A percentile compares a stretch with the other conserved stretches of the same genome.
Conservation (phyloP, 2,797 vertebrate genomes). For the Sciurus vulgaris region DNA sequence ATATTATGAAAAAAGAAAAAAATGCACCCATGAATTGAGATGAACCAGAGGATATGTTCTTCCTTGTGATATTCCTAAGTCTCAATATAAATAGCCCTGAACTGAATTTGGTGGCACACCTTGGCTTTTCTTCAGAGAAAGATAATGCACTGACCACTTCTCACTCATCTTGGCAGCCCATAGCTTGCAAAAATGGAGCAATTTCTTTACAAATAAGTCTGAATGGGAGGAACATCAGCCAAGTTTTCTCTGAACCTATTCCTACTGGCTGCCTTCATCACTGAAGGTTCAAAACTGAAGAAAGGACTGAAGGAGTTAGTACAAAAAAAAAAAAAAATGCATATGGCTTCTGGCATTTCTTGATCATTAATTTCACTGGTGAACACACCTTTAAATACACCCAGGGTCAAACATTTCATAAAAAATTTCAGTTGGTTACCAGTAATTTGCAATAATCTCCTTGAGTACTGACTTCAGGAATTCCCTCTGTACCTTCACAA, state of each 20-base stretch:
- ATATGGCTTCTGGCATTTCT: background rate
- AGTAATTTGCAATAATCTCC: background rate
- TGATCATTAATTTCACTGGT: background rate
- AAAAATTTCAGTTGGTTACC: background rate
- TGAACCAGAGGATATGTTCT: background rate
- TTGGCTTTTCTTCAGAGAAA: background rate
- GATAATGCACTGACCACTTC: background rate
- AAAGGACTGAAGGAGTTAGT: background rate
- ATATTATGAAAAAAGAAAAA: background rate
- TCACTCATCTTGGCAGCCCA: background rate
- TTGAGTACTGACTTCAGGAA: background rate
- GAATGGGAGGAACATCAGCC: background rate
- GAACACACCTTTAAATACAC: background rate
- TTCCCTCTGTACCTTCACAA: background rate
- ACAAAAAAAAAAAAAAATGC: background rate
- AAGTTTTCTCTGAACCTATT: background rate
- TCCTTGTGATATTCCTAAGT: background rate
- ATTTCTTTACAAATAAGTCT: background rate
- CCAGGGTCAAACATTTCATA: background rate
- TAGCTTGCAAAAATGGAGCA: background rate
- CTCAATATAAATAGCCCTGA: background rate
- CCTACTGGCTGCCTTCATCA: background rate
- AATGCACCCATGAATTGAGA: background rate
- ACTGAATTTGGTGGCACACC: background rate
- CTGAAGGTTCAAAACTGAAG: background rate